Conservation (phyloP, 2,888 invertebrate species). For the Conus canariensis region DNA sequence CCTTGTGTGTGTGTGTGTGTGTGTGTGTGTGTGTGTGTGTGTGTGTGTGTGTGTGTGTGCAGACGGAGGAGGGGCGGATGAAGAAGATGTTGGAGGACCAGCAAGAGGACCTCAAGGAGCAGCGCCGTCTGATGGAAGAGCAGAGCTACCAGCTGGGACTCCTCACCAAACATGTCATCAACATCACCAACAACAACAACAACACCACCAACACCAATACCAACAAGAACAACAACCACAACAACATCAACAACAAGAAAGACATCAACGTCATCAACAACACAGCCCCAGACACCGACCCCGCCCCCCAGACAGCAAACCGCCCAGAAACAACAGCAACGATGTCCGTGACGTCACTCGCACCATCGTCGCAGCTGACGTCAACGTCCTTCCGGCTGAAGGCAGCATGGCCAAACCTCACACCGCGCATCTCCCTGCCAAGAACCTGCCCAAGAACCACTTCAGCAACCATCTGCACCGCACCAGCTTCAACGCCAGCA, state of each 20-base stretch:
- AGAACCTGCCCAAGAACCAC: neutral
- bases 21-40: neutral
- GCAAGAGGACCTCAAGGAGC: constrained; percentile 39
- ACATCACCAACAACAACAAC: constrained; percentile 23
- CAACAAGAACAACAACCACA: neutral
- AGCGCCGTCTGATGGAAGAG: constrained; percentile 39
- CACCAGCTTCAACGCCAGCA: neutral
- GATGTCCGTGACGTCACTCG: neutral
- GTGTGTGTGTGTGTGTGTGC: neutral
- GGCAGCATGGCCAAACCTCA: neutral
- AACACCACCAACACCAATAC: neutral
- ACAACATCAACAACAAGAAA: neutral
- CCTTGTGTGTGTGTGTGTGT: neutral
- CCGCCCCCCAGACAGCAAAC: neutral
- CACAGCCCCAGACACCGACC: neutral
- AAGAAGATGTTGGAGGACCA: constrained; percentile 31
- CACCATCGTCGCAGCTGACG: neutral
- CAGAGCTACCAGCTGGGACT: constrained; percentile 37
- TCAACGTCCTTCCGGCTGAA: neutral
- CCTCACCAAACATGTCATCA: constrained; percentile 26
- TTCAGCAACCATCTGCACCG: constrained; percentile 21
- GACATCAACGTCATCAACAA: neutral
- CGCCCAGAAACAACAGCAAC: neutral
- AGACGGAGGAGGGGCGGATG: constrained; percentile 29
- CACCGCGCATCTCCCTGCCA: neutral